Evolutionary conservation across 1,140 invertebrate species (phyloP).

Genomic region (Drosophila baimaii): DNA sequence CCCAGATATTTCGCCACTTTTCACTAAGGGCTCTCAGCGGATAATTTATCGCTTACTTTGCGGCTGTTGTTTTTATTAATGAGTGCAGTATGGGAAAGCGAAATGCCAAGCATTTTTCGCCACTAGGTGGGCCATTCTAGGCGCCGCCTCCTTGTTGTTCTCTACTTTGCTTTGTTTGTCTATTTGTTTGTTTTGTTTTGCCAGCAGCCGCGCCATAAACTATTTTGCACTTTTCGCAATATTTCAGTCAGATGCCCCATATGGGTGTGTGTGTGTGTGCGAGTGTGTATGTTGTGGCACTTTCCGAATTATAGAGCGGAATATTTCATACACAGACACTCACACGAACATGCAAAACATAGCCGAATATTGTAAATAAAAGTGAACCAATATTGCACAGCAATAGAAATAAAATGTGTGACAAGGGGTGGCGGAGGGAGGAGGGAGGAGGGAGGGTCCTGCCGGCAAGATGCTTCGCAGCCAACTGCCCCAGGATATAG

Average conservation of each 20-base stretch:
- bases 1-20: slow-evolving; percentile 49
- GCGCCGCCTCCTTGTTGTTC: slow-evolving; percentile 7
- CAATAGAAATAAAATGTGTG: slow-evolving; percentile 46
- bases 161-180: slow-evolving; percentile 16
- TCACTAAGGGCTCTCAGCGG: slow-evolving; percentile 33
- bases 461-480: slow-evolving; percentile 19
- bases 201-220: slow-evolving; percentile 68
- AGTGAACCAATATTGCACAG: slow-evolving; percentile 63
- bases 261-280: slow-evolving; percentile 9
- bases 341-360: slow-evolving; percentile 49
- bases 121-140: slow-evolving; percentile 37
- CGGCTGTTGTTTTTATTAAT: slow-evolving; percentile 78
- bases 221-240: slow-evolving; percentile 80
- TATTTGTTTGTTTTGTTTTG: slow-evolving; percentile 48
- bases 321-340: slow-evolving; percentile 57
- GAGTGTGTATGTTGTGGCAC: slow-evolving; percentile 51
- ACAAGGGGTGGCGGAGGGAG: slow-evolving; percentile 11
- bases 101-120: slow-evolving; percentile 56
- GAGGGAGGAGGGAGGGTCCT: neutral
- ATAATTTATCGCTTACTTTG: slow-evolving; percentile 76
- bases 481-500: slow-evolving; percentile 28
- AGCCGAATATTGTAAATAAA: slow-evolving; percentile 76
- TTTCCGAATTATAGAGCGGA: slow-evolving; percentile 72
- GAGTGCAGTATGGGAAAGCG: slow-evolving; percentile 53
- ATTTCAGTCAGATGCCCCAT: slow-evolving; percentile 59